Base-by-base conservation (phyloP, 2,888 invertebrate genomes). In the Sphecodes monilicornis region DNA sequence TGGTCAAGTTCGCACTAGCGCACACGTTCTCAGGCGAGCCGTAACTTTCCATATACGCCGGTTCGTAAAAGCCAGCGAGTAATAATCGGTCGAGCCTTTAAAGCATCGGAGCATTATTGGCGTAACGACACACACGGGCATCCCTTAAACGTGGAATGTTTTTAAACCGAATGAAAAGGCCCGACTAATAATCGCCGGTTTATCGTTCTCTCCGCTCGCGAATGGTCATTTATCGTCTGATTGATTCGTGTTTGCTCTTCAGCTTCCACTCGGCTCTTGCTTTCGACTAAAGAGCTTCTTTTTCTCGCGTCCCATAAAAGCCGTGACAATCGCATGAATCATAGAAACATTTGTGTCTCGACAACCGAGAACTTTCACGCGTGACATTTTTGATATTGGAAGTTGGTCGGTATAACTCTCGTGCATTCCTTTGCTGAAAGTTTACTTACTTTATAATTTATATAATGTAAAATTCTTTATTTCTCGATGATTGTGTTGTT, bases 31-130 rank as follows among this genome's bases (percentile, higher is more conserved):
- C 78, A 69, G 66, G 36, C 69, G 78, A 74, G 81, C 74, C 78
- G 78, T 88, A 86, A 89, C 83, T 74, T 73, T 72, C 90, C 84
- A 82, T 90, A 88, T 86, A 90, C 81, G 88, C 82, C 26, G 79
- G 86, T 86, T 41, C 90, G 85, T 90, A 90, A 90, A 90, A 87
- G 76, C 79, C 70, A 71, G 60, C 85, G 71, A 81, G 91, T 84
- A 89, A 90, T 90, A 90, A 87, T 90, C 85, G 85, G 80, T 68
- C 72, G 90, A 84, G 85, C 87, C 82, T 89, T 86, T 80, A 80
- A 78, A 78, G 78, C 73, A 43, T 75, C 82, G 75, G 50, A 69
- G 77, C 70, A 82, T 82, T 82, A 86, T 89, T 82, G 87, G 87
- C 84, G 73, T 50, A 69, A 60, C 60, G 66, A 74, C 26, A 68